Percentiles rank a stretch among this genome's conserved stretches.
Conservation (phyloP, 2,113 vertebrate genomes). For the Dicerorhinus sumatrensis region DNA sequence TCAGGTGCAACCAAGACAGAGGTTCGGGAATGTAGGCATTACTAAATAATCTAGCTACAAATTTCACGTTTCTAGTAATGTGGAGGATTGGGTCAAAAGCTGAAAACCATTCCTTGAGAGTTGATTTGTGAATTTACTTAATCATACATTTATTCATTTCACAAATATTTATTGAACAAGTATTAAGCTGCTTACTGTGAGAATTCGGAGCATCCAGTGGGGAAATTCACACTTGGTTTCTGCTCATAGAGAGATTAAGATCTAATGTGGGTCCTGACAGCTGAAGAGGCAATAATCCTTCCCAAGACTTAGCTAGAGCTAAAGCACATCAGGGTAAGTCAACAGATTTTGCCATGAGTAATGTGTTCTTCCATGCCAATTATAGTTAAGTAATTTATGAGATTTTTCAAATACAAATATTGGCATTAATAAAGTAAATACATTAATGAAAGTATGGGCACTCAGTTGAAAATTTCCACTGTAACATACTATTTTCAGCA, state of each 20-base stretch:
- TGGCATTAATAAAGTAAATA: background rate
- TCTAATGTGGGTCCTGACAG: background rate
- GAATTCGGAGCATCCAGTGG: background rate
- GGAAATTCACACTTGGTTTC: background rate
- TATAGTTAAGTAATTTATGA: background rate
- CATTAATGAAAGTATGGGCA: background rate
- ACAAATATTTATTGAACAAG: background rate
- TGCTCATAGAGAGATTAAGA: background rate
- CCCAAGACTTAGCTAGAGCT: background rate
- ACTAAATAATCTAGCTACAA: background rate
- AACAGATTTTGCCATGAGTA: background rate
- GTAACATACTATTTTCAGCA: background rate
- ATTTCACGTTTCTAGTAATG: background rate
- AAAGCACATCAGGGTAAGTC: background rate
- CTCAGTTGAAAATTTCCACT: background rate
- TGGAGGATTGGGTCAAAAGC: background rate
- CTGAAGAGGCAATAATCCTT: background rate
- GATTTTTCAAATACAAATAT: background rate
- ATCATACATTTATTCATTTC: background rate
- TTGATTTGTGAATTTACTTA: background rate
- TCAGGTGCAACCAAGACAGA: background rate
- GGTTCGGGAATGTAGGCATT: background rate
- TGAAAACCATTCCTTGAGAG: conserved; percentile 1
- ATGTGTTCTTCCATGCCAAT: background rate
- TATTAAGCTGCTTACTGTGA: background rate